These are phyloP conservation scores for Drosophila emarginata DNA, from an alignment of 2,888 invertebrate genomes.

Conservation along the genomic window DNA sequence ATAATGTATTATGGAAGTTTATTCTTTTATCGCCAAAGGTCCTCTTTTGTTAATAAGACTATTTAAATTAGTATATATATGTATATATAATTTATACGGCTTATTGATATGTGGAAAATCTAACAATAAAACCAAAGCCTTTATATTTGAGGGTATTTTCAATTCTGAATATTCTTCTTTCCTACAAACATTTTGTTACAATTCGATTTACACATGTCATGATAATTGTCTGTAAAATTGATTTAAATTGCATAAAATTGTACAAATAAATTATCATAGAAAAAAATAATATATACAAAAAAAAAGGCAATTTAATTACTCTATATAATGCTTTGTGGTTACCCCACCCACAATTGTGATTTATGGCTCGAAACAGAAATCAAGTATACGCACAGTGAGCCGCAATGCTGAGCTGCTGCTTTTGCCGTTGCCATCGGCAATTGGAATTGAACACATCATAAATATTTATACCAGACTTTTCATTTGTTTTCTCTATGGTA, in stretches of 20 bases:
- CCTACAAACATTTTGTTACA: neutral
- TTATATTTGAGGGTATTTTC: no score
- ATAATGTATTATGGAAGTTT: no score
- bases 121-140: neutral
- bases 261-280: slow-evolving; percentile 36
- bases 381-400: slow-evolving; percentile 56
- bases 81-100: no score
- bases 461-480: slow-evolving; percentile 68
- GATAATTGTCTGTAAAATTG: slow-evolving; percentile 44
- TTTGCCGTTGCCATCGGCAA: slow-evolving; percentile 42
- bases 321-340: slow-evolving; percentile 11
- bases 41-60: no score
- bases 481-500: slow-evolving; percentile 53
- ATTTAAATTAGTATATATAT: no score
- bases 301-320: slow-evolving; percentile 3
- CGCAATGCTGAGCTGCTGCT: neutral
- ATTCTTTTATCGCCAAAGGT: no score
- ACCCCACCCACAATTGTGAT: slow-evolving; percentile 25
- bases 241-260: slow-evolving; percentile 44
- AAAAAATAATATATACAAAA: slow-evolving; percentile 39
- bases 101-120: neutral
- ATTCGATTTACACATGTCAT: slow-evolving; percentile 11
- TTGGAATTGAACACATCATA: slow-evolving; percentile 65
- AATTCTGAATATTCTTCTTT: no score
- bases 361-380: slow-evolving; percentile 54